Base-by-base conservation (phyloP, 1,140 invertebrate genomes). In the Diuraphis noxia region DNA sequence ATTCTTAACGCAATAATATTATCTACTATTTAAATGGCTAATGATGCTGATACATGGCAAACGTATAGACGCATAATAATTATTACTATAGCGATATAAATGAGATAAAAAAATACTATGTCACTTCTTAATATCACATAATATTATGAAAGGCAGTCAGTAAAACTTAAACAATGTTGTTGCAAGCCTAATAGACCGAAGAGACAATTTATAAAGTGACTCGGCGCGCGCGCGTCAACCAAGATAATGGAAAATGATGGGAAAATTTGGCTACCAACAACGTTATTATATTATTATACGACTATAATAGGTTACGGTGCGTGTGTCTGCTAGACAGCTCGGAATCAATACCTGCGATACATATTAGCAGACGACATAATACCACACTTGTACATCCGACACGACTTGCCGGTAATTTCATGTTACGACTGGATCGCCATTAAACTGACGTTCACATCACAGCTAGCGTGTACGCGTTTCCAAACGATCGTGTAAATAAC, bases 181-280 rank as follows among this genome's bases (percentile, higher is more conserved):
- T 5, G 30, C 34, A 72, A 72, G 40, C 25, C 40, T 84, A 84
- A 84, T 84, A 30, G 36, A 84, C 81, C 13, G 40, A n/a, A n/a
- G 36, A 84, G 38, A 41, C 40, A 40, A 43, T 84, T 43, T n/a
- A n/a, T n/a, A 84, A 84, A 84, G 81, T 84, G 81, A 84, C 40
- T 84, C 25, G 30, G 25, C 10, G 38, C 38, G 23, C 23, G 23
- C 38, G 1, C 10, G 43, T 9, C 81, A n/a, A n/a, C 30, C 25
- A n/a, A 30, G 38, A 41, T 84, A 84, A 84, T 41, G 25, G 81
- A 43, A 84, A 84, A 84, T 43, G 25, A 84, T 84, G 81, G 81
- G 9, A 2, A 84, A 40, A n/a, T 84, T 43, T 43, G 81, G 9
- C 13, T 4, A 25, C 10, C 10, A 84, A 79, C 38, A 30, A n/a